These are phyloP conservation scores for Fragariocoptes setiger DNA, from an alignment of 1,140 invertebrate species.

Conservation along the genomic window DNA sequence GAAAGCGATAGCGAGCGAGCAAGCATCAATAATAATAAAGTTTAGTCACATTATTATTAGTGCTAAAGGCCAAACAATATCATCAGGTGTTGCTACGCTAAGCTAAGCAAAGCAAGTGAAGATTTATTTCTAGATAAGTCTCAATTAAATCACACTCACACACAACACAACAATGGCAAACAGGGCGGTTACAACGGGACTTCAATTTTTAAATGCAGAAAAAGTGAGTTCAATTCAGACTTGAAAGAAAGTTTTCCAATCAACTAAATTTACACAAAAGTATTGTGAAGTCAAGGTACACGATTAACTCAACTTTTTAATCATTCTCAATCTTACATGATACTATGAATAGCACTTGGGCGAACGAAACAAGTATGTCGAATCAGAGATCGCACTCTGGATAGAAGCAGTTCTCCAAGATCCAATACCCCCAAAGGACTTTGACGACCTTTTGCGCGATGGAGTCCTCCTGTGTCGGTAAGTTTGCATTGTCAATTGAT, in stretches of 20 bases:
- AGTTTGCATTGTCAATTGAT: background rate
- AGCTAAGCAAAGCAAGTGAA: too few relatives aligned
- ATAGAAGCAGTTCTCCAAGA: slow-evolving; percentile 5
- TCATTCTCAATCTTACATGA: background rate
- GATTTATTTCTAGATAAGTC: too few relatives aligned
- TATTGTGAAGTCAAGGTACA: too few relatives aligned
- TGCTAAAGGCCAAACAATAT: too few relatives aligned
- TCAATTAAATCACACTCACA: too few relatives aligned
- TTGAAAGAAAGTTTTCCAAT: background rate
- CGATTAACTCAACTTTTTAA: background rate
- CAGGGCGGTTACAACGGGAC: background rate
- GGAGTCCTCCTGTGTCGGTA: slow-evolving; percentile 6
- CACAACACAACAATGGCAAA: background rate
- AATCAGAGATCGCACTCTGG: slow-evolving; percentile 6
- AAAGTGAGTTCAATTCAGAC: background rate
- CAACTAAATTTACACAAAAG: background rate
- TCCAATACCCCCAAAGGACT: slow-evolving; percentile 5
- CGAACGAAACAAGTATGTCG: slow-evolving; percentile 1
- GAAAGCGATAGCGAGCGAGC: too few relatives aligned
- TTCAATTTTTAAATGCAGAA: background rate
- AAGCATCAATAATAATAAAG: too few relatives aligned
- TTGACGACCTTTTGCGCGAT: slow-evolving; percentile 5
- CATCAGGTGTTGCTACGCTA: too few relatives aligned
- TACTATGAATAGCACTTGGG: slow-evolving; percentile 1
- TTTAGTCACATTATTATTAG: too few relatives aligned